These are phyloP conservation scores for Phyllopteryx taeniolatus DNA, from an alignment of 2,113 vertebrate genomes.

Conservation along the genomic window DNA sequence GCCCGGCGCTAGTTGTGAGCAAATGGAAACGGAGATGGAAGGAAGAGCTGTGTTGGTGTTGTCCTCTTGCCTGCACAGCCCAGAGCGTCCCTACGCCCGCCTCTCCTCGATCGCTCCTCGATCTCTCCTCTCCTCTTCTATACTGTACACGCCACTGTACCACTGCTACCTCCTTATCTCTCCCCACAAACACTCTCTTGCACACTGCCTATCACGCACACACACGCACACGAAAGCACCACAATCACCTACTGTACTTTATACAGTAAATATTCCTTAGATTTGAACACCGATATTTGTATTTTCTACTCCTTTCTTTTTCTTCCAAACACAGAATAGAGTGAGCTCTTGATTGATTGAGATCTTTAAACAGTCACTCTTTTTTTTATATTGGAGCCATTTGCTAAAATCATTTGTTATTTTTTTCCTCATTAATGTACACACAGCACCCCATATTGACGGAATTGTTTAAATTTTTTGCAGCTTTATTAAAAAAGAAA, in stretches of 20 bases:
- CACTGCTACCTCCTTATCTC: neutral
- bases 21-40: neutral
- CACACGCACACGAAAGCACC: neutral
- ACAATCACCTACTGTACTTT: neutral
- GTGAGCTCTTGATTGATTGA: no score
- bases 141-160: conserved; percentile 7
- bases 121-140: conserved; percentile 3
- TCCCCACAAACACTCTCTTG: neutral
- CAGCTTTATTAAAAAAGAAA: no score
- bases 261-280: neutral
- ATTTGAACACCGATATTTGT: no score
- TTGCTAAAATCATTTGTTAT: no score
- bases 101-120: conserved; percentile 4
- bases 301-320: no score
- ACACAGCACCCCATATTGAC: no score
- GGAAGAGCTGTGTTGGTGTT: neutral
- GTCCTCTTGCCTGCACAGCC: conserved; percentile 20
- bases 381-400: no score
- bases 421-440: no score
- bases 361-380: no score
- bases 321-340: no score
- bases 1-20: neutral
- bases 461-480: no score
- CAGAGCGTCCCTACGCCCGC: neutral
- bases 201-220: neutral